Conservation (phyloP, 2,113 vertebrate species). For the Pelecanoides urinatrix region DNA sequence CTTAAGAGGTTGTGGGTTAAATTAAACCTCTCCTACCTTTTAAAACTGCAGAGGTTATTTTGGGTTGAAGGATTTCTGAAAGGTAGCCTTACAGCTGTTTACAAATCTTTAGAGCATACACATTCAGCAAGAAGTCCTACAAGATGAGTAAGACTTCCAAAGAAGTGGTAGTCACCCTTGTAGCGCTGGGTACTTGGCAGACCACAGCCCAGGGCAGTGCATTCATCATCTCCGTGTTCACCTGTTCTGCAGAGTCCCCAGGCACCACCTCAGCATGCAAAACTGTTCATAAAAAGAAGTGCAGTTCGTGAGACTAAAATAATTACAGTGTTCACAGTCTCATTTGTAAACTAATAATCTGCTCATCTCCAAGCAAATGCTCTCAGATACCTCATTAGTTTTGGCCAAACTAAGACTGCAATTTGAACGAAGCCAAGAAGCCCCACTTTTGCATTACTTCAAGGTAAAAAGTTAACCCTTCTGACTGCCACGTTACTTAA, state of each 20-base stretch:
- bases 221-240: fast-evolving
- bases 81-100: neutral
- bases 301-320: neutral
- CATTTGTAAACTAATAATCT: neutral
- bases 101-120: neutral
- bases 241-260: neutral
- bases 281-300: neutral
- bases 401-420: neutral
- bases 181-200: neutral
- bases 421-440: neutral
- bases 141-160: neutral
- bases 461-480: neutral
- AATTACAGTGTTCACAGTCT: neutral
- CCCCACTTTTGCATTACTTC: neutral
- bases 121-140: neutral
- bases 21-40: neutral
- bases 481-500: neutral
- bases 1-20: neutral
- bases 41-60: neutral
- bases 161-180: neutral
- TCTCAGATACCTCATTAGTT: neutral
- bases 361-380: neutral
- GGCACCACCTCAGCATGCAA: neutral
- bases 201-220: neutral
- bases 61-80: neutral